phyloP scores from a whole-genome alignment of 2,113 vertebrate genomes.

The Mus musculus region GRCm39 chr6:35544501-35545000 shows the following conservation, averaged over 20 bases:
- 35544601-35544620: neutral
- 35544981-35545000: neutral
- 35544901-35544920: constrained; percentile 2
- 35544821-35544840: neutral
- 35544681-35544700: constrained; percentile 48
- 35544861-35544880: constrained; percentile 52
- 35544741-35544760: constrained; percentile 7
- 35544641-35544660: neutral
- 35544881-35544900: constrained; percentile 80
- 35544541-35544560: neutral
- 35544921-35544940: accelerated
- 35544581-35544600: neutral
- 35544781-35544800: neutral
- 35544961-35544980: neutral
- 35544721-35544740: neutral
- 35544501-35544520: neutral
- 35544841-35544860: neutral
- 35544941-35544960: constrained; percentile 42
- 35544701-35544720: constrained; percentile 7
- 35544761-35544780: neutral
- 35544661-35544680: constrained; percentile 32
- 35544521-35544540: neutral
- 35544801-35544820: constrained; percentile 3
- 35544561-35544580: neutral
- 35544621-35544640: neutral